These are phyloP conservation scores for Zapus hudsonius DNA, from an alignment of 2,113 vertebrate genomes.

Conservation along the genomic window DNA sequence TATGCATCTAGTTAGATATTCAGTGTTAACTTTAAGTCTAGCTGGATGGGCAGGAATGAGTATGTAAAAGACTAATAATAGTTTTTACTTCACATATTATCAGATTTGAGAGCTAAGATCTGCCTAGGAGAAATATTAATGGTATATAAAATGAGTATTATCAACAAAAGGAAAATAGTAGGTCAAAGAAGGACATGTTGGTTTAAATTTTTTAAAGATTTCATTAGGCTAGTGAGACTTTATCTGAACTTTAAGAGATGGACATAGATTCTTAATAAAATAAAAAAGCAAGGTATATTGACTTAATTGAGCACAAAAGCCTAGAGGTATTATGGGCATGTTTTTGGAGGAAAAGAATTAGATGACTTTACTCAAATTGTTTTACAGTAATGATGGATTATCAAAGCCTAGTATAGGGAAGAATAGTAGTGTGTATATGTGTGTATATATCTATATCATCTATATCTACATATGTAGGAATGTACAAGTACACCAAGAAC, in stretches of 20 bases:
- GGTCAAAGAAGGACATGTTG: neutral
- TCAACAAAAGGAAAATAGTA: constrained; percentile 19
- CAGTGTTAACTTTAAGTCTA: neutral
- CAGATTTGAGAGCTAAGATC: neutral
- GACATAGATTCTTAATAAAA: constrained; percentile 16
- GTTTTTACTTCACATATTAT: neutral
- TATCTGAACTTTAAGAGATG: constrained; percentile 6
- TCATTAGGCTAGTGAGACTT: neutral
- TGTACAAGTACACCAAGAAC: neutral
- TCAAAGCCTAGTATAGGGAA: neutral
- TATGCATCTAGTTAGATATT: neutral
- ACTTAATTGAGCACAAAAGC: constrained; percentile 29
- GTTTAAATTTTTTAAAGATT: constrained; percentile 10
- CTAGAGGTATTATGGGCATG: neutral
- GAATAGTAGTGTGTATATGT: neutral
- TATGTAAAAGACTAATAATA: neutral
- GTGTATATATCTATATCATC: too few relatives aligned
- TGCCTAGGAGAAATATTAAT: neutral
- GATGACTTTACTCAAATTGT: neutral
- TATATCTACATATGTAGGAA: neutral
- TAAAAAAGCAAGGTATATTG: neutral
- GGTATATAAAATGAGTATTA: neutral
- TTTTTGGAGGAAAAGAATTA: neutral
- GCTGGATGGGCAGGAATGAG: neutral
- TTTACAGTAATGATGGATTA: neutral